Percentiles rank a stretch among this genome's conserved stretches.
phyloP scores from a whole-genome alignment of 2,797 vertebrate genomes.

The Pseudomugil gertrudae region DNA sequence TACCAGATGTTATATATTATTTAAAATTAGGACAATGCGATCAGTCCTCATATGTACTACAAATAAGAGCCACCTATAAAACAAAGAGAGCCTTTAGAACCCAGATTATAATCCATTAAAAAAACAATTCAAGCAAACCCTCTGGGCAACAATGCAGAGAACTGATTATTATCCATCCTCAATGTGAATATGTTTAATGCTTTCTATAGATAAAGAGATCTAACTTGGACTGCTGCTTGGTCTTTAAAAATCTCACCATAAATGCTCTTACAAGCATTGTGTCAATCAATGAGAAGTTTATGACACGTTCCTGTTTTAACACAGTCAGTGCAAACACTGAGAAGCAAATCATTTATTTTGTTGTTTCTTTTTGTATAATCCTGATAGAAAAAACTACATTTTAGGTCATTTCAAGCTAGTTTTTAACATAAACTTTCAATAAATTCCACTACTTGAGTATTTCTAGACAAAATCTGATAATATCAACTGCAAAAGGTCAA shows the following conservation, averaged over 20 bases:
- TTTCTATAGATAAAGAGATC: constrained; percentile 25
- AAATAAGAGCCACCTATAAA: constrained; percentile 38
- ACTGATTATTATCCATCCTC: constrained; percentile 25
- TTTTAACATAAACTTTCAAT: not conserved
- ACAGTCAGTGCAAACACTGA: not conserved
- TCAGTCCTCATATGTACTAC: constrained; percentile 41
- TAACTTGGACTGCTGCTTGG: constrained; percentile 14
- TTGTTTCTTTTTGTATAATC: too few species aligned
- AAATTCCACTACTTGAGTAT: not conserved
- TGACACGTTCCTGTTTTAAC: not conserved
- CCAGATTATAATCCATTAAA: constrained; percentile 33
- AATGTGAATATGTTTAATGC: constrained; percentile 17
- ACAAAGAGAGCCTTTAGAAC: constrained; percentile 33
- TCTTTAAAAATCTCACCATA: constrained; percentile 19
- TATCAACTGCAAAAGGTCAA: not conserved
- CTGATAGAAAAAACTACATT: too few species aligned
- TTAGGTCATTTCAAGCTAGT: not conserved
- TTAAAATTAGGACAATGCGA: constrained; percentile 64
- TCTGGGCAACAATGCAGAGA: constrained; percentile 6
- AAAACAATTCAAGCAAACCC: constrained; percentile 23
- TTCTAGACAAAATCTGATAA: not conserved
- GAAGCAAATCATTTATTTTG: not conserved
- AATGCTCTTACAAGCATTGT: constrained; percentile 10
- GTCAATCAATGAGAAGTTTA: constrained; percentile 1
- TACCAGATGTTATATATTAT: constrained; percentile 70